Evolutionary conservation across 2,888 invertebrate species (phyloP), one percentile per base, ranked within the genome.

Genomic region (Anagyrus pseudococci): DNA sequence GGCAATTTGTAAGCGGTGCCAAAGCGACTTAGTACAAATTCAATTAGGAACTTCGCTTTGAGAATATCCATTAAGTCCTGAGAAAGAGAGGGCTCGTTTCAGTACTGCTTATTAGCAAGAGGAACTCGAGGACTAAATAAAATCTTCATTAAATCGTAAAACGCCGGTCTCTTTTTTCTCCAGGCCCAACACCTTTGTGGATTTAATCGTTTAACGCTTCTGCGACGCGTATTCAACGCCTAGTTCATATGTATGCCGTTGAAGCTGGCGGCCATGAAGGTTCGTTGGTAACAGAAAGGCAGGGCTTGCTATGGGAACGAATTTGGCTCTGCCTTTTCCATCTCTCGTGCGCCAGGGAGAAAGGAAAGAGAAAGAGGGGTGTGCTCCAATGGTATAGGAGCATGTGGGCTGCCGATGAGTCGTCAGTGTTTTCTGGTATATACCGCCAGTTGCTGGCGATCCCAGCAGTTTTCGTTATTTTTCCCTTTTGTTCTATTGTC

Each of bases 11-110:
- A 71, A 73, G 68, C 72, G 72, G 71, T 70, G 20, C 55, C 47
- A 55, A 72, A 77, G 73, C 75, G 76, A 75, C 77, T 77, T 73
- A 78, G 78, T 80, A 77, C 77, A 75, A 79, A 80, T 79, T 80
- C 78, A 79, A 80, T 80, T 78, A 79, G 75, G 77, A 75, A 72
- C 46, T 66, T 63, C 29, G 75, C 71, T 78, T 75, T 72, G 72
- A 77, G 76, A 78, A 77, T n/a, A n/a, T n/a, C n/a, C n/a, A n/a
- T n/a, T n/a, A n/a, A n/a, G n/a, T n/a, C n/a, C n/a, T n/a, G n/a
- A n/a, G n/a, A n/a, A n/a, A n/a, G n/a, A n/a, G 78, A 76, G 71
- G 70, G 70, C 77, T 77, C 75, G 76, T 78, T 78, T 77, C 71
- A 72, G 49, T 55, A 20, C 44, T 59, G 15, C 19, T 37, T 20